phyloP scores from a whole-genome alignment of 2,888 invertebrate species.

The Listrodromus nycthemerus region DNA sequence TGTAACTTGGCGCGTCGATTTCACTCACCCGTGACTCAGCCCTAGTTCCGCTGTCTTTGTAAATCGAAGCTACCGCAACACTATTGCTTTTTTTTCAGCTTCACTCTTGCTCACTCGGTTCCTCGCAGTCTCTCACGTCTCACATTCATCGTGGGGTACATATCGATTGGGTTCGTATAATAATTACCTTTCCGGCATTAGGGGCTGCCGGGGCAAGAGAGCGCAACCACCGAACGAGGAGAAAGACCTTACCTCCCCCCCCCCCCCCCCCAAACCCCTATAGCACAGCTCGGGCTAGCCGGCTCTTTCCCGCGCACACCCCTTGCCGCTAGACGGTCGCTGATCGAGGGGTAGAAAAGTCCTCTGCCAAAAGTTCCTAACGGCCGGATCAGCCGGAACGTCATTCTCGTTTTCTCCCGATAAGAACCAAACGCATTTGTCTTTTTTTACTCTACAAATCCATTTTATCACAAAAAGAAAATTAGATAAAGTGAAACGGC shows the following conservation, averaged over 20 bases:
- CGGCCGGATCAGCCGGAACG: constrained; percentile 62
- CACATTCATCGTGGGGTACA: constrained; percentile 60
- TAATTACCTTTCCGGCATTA: constrained; percentile 83
- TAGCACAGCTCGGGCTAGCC: constrained; percentile 25
- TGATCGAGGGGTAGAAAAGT: constrained; percentile 62
- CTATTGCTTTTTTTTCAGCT: constrained; percentile 32
- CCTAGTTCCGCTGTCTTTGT: constrained; percentile 64
- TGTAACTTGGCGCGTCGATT: constrained; percentile 51
- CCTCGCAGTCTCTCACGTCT: constrained; percentile 41
- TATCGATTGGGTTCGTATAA: constrained; percentile 83
- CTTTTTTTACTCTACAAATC: neutral
- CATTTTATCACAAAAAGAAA: neutral
- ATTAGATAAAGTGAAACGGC: neutral
- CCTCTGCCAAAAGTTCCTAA: constrained; percentile 61
- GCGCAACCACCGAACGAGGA: constrained; percentile 66
- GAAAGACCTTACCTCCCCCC: constrained; percentile 45
- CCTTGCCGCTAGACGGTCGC: constrained; percentile 67
- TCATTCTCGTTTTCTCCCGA: constrained; percentile 57
- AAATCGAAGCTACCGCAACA: constrained; percentile 20
- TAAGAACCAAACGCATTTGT: constrained; percentile 18
- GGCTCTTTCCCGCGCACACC: constrained; percentile 41
- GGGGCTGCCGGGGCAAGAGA: constrained; percentile 75
- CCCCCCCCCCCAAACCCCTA: constrained; percentile 41
- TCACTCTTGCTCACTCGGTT: constrained; percentile 67
- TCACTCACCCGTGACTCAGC: constrained; percentile 69